Evolutionary conservation across 2,888 invertebrate species (phyloP).

Genomic region (Isoperla grammatica): DNA sequence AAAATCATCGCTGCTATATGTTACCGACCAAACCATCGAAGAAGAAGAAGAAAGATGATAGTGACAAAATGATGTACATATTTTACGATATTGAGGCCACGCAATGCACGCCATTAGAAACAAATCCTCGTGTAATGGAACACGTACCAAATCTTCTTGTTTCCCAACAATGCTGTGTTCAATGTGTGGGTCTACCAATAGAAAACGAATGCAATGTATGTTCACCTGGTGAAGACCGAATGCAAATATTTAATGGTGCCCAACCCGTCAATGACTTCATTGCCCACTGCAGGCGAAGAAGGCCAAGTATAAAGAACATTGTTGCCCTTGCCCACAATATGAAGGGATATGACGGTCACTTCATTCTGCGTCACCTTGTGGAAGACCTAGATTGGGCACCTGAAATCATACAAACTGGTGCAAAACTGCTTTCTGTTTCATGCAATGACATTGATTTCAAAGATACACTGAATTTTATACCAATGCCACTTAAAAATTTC

Average conservation of each 20-base stretch:
- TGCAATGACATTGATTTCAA: background rate
- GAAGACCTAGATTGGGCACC: conserved; percentile 1
- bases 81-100: conserved; percentile 9
- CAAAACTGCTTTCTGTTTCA: background rate
- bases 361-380: background rate
- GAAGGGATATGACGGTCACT: conserved; percentile 15
- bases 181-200: background rate
- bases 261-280: background rate
- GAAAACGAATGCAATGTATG: background rate
- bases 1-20: background rate
- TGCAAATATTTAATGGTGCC: background rate
- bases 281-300: background rate
- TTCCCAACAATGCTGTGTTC: background rate
- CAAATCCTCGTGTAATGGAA: background rate
- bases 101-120: background rate
- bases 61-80: background rate
- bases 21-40: background rate
- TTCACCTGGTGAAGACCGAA: background rate
- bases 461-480: conserved; percentile 8
- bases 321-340: conserved; percentile 6
- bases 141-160: conserved; percentile 1
- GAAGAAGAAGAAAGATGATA: background rate
- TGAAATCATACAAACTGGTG: background rate
- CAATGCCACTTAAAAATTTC: conserved; percentile 5
- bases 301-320: background rate